Conservation (phyloP, 2,888 invertebrate genomes). For the Colostygia pectinataria region DNA sequence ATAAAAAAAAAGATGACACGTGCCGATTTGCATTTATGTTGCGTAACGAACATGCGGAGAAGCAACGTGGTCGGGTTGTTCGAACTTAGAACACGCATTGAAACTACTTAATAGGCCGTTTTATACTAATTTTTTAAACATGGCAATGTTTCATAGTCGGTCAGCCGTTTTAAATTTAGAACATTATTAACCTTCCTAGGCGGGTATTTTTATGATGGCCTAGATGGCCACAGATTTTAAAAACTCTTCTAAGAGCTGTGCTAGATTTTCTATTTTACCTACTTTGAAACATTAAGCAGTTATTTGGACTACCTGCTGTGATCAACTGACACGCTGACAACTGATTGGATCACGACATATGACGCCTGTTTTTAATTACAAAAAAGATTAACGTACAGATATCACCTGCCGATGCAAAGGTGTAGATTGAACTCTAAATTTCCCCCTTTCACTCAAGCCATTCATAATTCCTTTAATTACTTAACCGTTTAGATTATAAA, state of each 20-base stretch:
- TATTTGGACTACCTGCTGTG: conserved; percentile 6
- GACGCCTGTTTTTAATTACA: conserved; percentile 68
- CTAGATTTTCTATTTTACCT: neutral
- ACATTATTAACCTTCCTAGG: too few species aligned
- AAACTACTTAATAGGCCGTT: too few species aligned
- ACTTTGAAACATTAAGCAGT: too few species aligned
- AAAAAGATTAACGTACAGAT: conserved; percentile 54
- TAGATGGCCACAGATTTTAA: too few species aligned
- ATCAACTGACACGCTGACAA: conserved; percentile 17
- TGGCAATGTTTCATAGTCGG: too few species aligned
- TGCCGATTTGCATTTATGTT: conserved; percentile 56
- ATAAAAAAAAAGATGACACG: conserved; percentile 45
- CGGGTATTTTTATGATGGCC: too few species aligned
- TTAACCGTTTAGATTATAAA: conserved; percentile 50
- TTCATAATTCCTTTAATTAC: conserved; percentile 53
- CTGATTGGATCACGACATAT: conserved; percentile 69
- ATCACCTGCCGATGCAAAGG: conserved; percentile 77
- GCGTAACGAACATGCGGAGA: conserved; percentile 39
- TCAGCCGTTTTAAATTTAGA: neutral
- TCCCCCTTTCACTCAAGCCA: conserved; percentile 43
- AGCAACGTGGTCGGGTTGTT: conserved; percentile 7
- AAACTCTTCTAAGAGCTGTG: too few species aligned
- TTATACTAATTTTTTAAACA: too few species aligned
- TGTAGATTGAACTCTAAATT: conserved; percentile 76
- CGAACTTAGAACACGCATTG: too few species aligned